Evolutionary conservation across 2,797 vertebrate genomes (phyloP).

Genomic region (Melanotaenia boesemani): DNA sequence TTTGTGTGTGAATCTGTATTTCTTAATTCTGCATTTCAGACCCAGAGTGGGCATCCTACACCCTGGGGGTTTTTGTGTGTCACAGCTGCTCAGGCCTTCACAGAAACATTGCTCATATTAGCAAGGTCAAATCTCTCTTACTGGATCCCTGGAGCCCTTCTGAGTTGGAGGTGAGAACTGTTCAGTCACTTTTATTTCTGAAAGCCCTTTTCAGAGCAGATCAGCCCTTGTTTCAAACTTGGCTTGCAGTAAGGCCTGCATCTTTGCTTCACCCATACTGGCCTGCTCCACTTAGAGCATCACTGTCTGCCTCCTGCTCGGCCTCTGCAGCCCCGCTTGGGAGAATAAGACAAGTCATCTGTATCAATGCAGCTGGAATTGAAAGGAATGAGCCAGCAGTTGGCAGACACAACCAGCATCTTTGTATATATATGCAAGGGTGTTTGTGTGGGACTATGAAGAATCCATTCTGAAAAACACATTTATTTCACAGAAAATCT

Average conservation of each 20-base stretch:
- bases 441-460: background rate
- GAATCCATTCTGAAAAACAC: background rate
- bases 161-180: conserved; percentile 87
- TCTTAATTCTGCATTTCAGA: conserved; percentile 77
- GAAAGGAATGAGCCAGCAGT: conserved; percentile 58
- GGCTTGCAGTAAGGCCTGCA: conserved; percentile 8
- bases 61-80: conserved; percentile 92
- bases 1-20: background rate
- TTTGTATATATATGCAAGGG: conserved; percentile 32
- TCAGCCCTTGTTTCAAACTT: conserved; percentile 10
- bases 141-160: conserved; percentile 89
- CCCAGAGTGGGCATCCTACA: conserved; percentile 92
- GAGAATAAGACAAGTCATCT: conserved; percentile 52
- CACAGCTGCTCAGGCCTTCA: conserved; percentile 91
- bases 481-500: conserved; percentile 8
- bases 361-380: conserved; percentile 32
- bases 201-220: background rate
- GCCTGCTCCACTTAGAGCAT: conserved; percentile 15
- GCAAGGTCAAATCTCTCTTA: conserved; percentile 91
- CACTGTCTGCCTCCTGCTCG: conserved; percentile 7
- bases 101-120: conserved; percentile 90
- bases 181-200: background rate
- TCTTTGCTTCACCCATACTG: background rate
- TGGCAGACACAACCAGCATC: conserved; percentile 43
- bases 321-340: conserved; percentile 16